phyloP scores from a whole-genome alignment of 2,888 invertebrate genomes.

The Nyleta sp. region DNA sequence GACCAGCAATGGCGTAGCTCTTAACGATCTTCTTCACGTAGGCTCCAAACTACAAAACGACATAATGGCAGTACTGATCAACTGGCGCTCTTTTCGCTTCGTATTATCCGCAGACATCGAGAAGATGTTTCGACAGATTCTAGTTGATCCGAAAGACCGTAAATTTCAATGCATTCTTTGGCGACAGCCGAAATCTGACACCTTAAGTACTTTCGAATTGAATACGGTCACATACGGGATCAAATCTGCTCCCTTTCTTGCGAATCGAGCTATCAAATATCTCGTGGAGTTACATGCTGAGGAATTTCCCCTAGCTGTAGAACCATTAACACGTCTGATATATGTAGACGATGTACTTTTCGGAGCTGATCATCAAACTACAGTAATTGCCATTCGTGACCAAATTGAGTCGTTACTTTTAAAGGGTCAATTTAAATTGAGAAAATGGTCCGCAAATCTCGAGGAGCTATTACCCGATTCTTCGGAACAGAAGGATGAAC shows the following conservation, averaged over 20 bases:
- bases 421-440: too few relatives aligned
- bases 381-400: too few relatives aligned
- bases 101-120: neutral
- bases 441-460: too few relatives aligned
- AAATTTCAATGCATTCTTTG: neutral
- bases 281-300: neutral
- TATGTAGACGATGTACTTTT: constrained; percentile 6
- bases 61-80: neutral
- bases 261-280: neutral
- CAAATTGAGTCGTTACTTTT: too few relatives aligned
- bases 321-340: neutral
- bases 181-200: neutral
- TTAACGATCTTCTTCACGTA: neutral
- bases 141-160: neutral
- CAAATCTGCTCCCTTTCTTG: neutral
- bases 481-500: too few relatives aligned
- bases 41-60: neutral
- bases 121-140: too few relatives aligned
- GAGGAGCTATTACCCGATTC: too few relatives aligned
- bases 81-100: neutral
- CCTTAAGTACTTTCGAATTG: neutral
- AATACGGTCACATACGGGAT: neutral
- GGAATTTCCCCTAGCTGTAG: neutral
- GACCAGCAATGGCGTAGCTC: neutral
- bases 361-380: neutral